phyloP scores from a whole-genome alignment of 2,888 invertebrate genomes.

The Dicyrtoma fusca region DNA sequence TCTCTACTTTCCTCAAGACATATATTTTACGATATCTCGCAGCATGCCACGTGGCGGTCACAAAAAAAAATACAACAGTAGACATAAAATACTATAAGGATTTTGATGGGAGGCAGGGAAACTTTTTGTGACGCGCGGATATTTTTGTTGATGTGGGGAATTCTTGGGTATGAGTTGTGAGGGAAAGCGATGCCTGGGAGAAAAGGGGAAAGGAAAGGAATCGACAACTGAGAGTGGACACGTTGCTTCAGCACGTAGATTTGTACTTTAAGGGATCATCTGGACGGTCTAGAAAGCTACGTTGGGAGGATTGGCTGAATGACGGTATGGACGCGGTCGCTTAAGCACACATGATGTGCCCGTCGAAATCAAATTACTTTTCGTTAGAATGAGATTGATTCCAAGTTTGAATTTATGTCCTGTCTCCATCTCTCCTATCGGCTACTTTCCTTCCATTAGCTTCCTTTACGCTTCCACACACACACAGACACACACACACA shows the following conservation, averaged over 20 bases:
- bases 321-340: constrained; percentile 37
- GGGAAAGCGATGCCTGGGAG: background rate
- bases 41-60: no score
- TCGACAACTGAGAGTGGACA: background rate
- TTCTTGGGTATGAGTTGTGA: background rate
- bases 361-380: constrained; percentile 45
- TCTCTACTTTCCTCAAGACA: background rate
- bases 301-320: constrained; percentile 1
- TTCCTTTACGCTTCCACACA: background rate
- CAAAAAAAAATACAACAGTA: no score
- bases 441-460: constrained; percentile 9
- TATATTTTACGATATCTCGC: no score
- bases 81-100: no score
- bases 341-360: constrained; percentile 39
- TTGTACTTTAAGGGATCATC: no score
- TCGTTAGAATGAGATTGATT: constrained; percentile 46
- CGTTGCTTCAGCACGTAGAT: background rate
- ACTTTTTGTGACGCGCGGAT: no score
- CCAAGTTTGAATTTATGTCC: constrained; percentile 35
- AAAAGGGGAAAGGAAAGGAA: background rate
- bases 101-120: no score
- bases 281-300: background rate
- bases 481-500: background rate
- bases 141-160: background rate
- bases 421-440: constrained; percentile 23